A percentile compares a stretch with the other conserved stretches of the same genome.
Conservation (phyloP, 2,797 vertebrate genomes). For the Cheirogaleus major region DNA sequence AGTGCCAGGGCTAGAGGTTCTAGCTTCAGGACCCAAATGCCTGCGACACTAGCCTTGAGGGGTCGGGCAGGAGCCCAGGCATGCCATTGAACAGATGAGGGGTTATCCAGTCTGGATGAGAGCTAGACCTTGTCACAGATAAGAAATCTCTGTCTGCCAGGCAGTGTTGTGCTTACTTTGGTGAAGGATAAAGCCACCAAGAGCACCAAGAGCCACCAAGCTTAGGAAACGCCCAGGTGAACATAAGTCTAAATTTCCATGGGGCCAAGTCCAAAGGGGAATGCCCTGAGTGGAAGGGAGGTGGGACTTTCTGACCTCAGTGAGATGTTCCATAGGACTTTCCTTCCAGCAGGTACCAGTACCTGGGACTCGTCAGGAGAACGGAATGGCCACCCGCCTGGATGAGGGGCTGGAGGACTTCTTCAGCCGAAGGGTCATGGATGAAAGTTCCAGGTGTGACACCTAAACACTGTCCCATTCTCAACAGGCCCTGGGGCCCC, state of each 20-base stretch:
- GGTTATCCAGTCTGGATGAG: background rate
- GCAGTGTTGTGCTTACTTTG: background rate
- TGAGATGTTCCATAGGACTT: background rate
- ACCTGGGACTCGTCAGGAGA: constrained; percentile 85
- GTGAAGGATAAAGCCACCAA: background rate
- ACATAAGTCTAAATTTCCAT: background rate
- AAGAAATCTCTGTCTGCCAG: background rate
- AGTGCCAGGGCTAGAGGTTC: background rate
- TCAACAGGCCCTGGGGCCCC: background rate
- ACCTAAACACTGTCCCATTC: background rate
- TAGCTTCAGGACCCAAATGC: background rate
- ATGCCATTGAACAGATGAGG: background rate
- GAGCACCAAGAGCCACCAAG: background rate
- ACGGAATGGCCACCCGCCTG: constrained; percentile 89
- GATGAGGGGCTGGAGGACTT: constrained; percentile 95
- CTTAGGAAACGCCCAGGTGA: background rate
- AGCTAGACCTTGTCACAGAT: background rate
- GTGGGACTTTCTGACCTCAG: background rate
- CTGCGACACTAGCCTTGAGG: background rate
- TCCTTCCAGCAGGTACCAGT: constrained; percentile 68
- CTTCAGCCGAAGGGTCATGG: constrained; percentile 93
- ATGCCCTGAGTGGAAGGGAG: background rate
- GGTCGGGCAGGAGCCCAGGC: background rate
- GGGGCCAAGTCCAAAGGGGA: background rate
- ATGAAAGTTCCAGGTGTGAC: constrained; percentile 87